Base-by-base conservation (phyloP, 92 coral and sea anemone species). In the Phenganax marumi region DNA sequence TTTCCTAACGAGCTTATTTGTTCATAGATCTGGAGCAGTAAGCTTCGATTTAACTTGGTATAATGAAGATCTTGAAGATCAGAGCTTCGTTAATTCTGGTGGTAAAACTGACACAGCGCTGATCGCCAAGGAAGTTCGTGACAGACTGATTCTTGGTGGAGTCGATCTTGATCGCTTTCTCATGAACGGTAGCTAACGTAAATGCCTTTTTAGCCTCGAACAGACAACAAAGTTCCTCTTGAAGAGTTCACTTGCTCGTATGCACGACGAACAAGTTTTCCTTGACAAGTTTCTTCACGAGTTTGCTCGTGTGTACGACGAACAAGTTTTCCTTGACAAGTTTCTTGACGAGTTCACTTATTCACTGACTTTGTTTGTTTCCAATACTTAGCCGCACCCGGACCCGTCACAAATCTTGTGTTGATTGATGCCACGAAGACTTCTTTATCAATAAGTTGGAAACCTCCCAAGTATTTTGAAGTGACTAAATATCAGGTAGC, bases 351-450 rank as follows among this genome's bases (percentile, higher is more conserved):
- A 10, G 10, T 63, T 63, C 26, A 18, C 77, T 10, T 49, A 7
- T 72, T 21, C 39, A 48, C 54, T 33, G 10, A 1, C 12, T 18
- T 10, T 33, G 52, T 10, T 13, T 50, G 13, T 46, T 26, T 50
- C 50, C 50, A 49, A 72, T 72, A 46, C 48, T 24, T 46, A 74
- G 79, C 63, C 2, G 10, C 24, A 18, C 79, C 79, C 8, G 79
- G 62, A 22, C 79, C 79, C 2, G 19, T 63, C 48, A 52, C 62
- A 22, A 63, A 52, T 53, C 65, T 74, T 1, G 6, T 52, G 3
- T 61, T 52, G 57, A 24, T 5, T 47, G 79, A 74, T 21, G 63
- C 11, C 7, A 21, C 49, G 0, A 8, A 52, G 53, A 53, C 11
- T 8, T 14, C 21, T 12, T 12, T 74, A 14, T 8, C 48, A 16